Conservation (phyloP, 2,113 vertebrate genomes). For the Odontophorus gujanensis region DNA sequence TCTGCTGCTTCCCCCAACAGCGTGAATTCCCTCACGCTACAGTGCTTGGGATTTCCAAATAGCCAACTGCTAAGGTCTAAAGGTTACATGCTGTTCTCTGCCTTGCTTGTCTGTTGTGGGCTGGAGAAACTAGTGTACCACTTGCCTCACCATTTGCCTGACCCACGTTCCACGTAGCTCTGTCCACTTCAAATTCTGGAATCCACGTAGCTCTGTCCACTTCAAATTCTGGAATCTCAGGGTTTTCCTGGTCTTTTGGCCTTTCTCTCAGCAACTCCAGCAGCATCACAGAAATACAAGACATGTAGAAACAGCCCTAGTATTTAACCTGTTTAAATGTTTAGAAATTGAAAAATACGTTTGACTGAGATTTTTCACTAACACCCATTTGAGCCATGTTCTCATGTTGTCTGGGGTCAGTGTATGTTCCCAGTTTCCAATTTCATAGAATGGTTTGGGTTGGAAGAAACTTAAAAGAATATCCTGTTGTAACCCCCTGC, state of each 20-base stretch:
- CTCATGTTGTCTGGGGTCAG: not conserved
- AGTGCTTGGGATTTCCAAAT: not conserved
- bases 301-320: not conserved
- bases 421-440: not conserved
- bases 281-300: not conserved
- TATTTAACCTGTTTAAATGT: not conserved
- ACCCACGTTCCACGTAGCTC: not conserved
- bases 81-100: rapidly evolving
- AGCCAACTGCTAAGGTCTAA: not conserved
- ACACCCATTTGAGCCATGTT: not conserved
- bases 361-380: not conserved
- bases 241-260: not conserved
- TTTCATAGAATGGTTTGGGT: not conserved
- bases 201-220: not conserved
- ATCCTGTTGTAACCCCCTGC: too few relatives aligned
- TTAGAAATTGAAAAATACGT: not conserved
- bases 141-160: not conserved
- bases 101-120: not conserved
- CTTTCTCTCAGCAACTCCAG: not conserved
- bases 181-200: not conserved
- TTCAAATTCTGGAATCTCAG: not conserved
- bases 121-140: not conserved
- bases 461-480: too few relatives aligned
- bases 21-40: not conserved
- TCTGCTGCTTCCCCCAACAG: not conserved